These are phyloP conservation scores for Polypterus senegalus DNA, from an alignment of 2,113 vertebrate species.

Conservation along the genomic window DNA sequence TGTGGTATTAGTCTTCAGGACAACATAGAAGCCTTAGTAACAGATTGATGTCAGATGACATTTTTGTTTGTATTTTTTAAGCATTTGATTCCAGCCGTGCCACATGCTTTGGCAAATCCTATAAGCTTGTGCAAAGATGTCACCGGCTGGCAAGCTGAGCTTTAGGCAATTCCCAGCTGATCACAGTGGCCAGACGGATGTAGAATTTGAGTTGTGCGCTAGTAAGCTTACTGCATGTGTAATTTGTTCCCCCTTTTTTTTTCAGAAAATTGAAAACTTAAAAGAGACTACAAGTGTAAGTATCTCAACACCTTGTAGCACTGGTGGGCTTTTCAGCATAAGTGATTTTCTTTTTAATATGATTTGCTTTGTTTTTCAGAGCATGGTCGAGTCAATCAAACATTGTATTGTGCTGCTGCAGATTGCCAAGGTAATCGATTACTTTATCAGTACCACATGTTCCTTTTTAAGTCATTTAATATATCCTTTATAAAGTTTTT, in stretches of 20 bases:
- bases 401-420: constrained; percentile 98
- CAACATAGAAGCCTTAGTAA: no score
- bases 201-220: no score
- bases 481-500: no score
- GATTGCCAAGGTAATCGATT: constrained; percentile 89
- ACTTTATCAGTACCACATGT: no score
- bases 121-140: neutral
- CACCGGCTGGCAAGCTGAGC: neutral
- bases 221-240: no score
- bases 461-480: no score
- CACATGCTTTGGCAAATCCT: no score
- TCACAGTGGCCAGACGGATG: neutral
- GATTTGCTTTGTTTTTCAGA: constrained; percentile 52
- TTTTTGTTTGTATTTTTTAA: neutral
- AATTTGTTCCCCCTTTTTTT: constrained; percentile 17
- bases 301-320: constrained; percentile 17
- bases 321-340: no score
- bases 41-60: neutral
- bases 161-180: neutral
- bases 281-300: constrained; percentile 97
- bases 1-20: no score
- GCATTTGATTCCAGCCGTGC: neutral
- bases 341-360: neutral
- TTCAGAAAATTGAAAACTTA: constrained; percentile 87
- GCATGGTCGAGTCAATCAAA: constrained; percentile 99